Base-by-base conservation (phyloP, 1,140 invertebrate species). In the Apis cerana region DNA sequence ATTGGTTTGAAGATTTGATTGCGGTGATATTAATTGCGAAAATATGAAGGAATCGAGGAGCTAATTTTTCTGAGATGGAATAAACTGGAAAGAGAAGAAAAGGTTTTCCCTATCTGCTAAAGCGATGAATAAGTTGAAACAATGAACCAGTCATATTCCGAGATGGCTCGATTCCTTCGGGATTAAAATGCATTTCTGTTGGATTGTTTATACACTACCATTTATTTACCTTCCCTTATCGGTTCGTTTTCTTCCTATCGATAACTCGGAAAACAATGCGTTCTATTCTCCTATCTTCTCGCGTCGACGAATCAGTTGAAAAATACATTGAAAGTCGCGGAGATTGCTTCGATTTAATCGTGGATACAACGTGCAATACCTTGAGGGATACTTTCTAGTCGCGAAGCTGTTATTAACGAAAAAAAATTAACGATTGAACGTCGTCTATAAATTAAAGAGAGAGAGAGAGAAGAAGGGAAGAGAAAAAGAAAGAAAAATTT, bases 121-220 rank as follows among this genome's bases (percentile, higher is more conserved):
- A 54, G 10, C 1, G 19, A n/a, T n/a, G n/a, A 1, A 70, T 48
- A n/a, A 70, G 50, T 54, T 54, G 15, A 0, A n/a, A 48, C 27
- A 72, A 17, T 4, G 11, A 62, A 8, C 19, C 9, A 33, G 48
- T 21, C 15, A 43, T 21, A 56, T 77, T 69, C 17, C 48, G 23
- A 54, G 48, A 72, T 61, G 68, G 19, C 33, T 27, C 17, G n/a
- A 62, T 43, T 54, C 69, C 19, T 2, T 7, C 0, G 69, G 58
- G 78, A 80, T 33, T 33, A 43, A n/a, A 58, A 54, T 43, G 56
- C 48, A 71, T 71, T 17, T 12, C 23, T 58, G n/a, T 0, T 48
- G n/a, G 48, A 62, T 50, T 62, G 59, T 80, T 80, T 80, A 58
- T 70, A 64, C 78, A 27, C n/a, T 43, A 5, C 69, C 62, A 23